Evolutionary conservation across 2,797 vertebrate genomes (phyloP).

Genomic region (Crenichthys baileyi): DNA sequence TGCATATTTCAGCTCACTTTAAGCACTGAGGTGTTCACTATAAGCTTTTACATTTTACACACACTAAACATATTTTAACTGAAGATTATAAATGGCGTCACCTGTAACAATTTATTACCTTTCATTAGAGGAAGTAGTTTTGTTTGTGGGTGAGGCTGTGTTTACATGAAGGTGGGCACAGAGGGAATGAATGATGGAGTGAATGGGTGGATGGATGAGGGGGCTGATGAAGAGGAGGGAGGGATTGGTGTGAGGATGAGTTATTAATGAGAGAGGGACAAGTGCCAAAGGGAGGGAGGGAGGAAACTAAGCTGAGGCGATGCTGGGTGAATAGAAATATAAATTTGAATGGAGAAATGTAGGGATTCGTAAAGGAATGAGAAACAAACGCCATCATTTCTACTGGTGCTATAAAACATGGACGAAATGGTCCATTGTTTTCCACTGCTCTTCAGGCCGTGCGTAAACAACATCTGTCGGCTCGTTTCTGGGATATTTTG

Average conservation of each 20-base stretch:
- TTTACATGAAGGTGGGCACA: constrained; percentile 18
- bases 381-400: no score
- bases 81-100: neutral
- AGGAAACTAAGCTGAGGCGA: constrained; percentile 11
- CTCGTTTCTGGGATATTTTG: neutral
- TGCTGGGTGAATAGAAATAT: neutral
- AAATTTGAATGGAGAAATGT: neutral
- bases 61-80: neutral
- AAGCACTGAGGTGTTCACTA: neutral
- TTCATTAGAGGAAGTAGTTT: neutral
- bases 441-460: neutral
- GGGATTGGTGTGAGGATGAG: constrained; percentile 14
- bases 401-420: neutral
- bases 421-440: neutral
- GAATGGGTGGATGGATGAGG: constrained; percentile 11
- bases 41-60: no score
- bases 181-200: constrained; percentile 29
- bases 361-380: neutral
- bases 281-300: constrained; percentile 13
- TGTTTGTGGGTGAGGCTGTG: neutral
- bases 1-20: neutral
- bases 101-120: neutral
- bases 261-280: constrained; percentile 14
- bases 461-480: neutral
- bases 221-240: neutral